phyloP scores from a whole-genome alignment of 2,888 invertebrate species.

The Xestia xanthographa region DNA sequence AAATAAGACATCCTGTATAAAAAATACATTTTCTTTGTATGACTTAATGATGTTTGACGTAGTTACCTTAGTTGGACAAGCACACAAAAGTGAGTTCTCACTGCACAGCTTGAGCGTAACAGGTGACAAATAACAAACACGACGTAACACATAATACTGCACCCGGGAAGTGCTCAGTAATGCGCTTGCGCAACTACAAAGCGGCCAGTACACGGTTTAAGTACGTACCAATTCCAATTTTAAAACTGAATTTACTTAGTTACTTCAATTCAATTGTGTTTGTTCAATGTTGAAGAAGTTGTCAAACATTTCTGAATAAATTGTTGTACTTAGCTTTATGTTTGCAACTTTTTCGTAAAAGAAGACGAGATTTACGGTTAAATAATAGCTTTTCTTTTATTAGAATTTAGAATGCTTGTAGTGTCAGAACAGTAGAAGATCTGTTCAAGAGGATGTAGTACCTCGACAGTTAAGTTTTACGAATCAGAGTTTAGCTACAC shows the following conservation, averaged over 20 bases:
- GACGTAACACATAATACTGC: conserved; percentile 64
- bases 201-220: conserved; percentile 21
- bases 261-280: conserved; percentile 12
- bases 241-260: conserved; percentile 16
- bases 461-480: neutral
- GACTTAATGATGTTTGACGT: conserved; percentile 29
- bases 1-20: no score
- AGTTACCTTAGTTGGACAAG: conserved; percentile 20
- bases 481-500: neutral
- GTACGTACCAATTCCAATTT: conserved; percentile 20
- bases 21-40: conserved; percentile 5
- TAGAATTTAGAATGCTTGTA: neutral
- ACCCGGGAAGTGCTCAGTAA: conserved; percentile 63
- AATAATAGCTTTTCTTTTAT: neutral
- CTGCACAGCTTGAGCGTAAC: conserved; percentile 43
- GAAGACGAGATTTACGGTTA: neutral
- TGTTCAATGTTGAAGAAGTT: neutral
- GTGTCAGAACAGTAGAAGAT: neutral
- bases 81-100: conserved; percentile 53
- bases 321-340: neutral
- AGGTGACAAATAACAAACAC: conserved; percentile 59
- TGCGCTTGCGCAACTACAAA: conserved; percentile 62
- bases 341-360: neutral
- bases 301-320: neutral
- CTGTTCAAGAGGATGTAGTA: neutral